These are phyloP conservation scores for Bucco capensis DNA, from an alignment of 2,113 vertebrate genomes.

Conservation along the genomic window DNA sequence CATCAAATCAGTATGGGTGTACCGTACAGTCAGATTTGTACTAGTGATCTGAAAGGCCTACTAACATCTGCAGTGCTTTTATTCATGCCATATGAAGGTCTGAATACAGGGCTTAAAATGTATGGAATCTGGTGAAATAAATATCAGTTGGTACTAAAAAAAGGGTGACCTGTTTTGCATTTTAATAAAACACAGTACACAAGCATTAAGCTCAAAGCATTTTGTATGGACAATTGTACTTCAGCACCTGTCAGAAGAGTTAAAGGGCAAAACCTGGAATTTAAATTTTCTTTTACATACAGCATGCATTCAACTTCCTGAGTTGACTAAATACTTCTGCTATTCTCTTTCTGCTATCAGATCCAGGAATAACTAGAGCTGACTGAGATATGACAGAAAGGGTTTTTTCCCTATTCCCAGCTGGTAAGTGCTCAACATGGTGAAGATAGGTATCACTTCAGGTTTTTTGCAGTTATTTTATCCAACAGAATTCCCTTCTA, in stretches of 20 bases:
- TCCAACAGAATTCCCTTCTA: neutral
- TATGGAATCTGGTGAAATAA: constrained; percentile 71
- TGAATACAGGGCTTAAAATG: constrained; percentile 74
- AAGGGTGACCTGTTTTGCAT: neutral
- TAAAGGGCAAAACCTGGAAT: constrained; percentile 19
- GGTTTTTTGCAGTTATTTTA: neutral
- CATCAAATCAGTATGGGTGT: neutral
- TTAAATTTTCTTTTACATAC: constrained; percentile 3
- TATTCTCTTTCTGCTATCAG: neutral
- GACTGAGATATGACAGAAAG: neutral
- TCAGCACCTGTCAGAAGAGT: neutral
- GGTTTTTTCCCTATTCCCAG: neutral
- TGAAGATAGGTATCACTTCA: neutral
- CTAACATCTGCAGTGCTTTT: neutral
- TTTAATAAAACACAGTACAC: constrained; percentile 74
- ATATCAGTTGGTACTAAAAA: constrained; percentile 51
- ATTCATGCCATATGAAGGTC: constrained; percentile 38
- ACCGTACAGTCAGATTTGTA: neutral
- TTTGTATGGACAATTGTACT: constrained; percentile 3
- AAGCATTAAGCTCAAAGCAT: constrained; percentile 62
- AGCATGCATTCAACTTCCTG: neutral
- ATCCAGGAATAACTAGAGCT: neutral
- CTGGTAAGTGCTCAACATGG: neutral
- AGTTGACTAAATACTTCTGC: neutral
- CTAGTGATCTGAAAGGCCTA: neutral